These are phyloP conservation scores for Halcyon malimbica DNA, from an alignment of 2,113 vertebrate species.

Conservation along the genomic window DNA sequence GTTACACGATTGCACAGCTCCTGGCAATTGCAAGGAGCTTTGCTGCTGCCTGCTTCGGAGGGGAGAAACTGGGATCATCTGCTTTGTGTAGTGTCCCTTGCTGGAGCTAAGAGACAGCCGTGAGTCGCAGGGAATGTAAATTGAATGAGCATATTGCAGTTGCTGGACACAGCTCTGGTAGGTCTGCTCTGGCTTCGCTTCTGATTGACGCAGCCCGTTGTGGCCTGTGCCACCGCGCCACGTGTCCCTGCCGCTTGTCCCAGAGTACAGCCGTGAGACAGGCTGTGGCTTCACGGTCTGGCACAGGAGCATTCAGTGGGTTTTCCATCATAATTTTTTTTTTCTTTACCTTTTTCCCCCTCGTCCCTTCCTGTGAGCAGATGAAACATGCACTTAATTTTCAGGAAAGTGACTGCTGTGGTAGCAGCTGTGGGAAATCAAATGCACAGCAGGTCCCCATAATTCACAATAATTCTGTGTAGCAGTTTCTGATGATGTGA, in stretches of 20 bases:
- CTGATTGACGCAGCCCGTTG: neutral
- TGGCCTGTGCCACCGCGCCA: neutral
- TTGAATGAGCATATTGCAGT: neutral
- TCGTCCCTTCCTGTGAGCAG: constrained; percentile 40
- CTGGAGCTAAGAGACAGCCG: neutral
- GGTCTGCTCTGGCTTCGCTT: neutral
- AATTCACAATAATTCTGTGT: constrained; percentile 77
- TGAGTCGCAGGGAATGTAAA: neutral
- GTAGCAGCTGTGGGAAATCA: constrained; percentile 77
- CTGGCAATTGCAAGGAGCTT: neutral
- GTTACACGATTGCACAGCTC: neutral
- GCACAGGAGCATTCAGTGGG: neutral
- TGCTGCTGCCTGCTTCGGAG: neutral
- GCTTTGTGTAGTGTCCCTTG: neutral
- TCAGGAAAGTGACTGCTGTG: constrained; percentile 75
- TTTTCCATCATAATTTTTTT: neutral
- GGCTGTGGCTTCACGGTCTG: fast-evolving
- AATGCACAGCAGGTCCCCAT: constrained; percentile 74
- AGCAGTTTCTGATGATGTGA: constrained; percentile 69
- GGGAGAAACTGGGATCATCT: neutral
- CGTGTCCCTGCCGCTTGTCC: neutral
- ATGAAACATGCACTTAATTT: constrained; percentile 79
- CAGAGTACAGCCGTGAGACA: neutral
- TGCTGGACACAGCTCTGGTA: neutral
- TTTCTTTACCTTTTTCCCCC: constrained; percentile 21